These are phyloP conservation scores for Achroia grisella DNA, from an alignment of 1,140 invertebrate genomes.

Conservation along the genomic window DNA sequence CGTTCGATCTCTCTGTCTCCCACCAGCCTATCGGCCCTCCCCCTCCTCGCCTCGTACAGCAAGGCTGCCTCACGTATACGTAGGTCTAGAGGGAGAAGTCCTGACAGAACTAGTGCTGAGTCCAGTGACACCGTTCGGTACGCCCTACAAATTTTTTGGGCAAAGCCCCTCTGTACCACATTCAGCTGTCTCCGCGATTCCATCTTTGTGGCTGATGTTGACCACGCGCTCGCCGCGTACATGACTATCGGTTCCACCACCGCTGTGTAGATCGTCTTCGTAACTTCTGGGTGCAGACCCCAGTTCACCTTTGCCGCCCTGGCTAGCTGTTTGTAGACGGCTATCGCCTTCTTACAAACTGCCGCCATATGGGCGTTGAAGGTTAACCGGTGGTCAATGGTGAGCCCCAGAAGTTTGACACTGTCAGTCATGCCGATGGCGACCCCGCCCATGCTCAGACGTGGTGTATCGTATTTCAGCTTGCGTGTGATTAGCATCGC, in stretches of 20 bases:
- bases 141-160: conserved; percentile 3
- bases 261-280: conserved; percentile 1
- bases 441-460: no score
- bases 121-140: conserved; percentile 9
- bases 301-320: no score
- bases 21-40: background rate
- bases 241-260: conserved; percentile 3
- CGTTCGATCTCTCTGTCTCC: conserved; percentile 5
- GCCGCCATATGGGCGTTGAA: no score
- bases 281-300: conserved; percentile 4
- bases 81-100: conserved; percentile 13
- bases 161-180: conserved; percentile 6
- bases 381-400: no score
- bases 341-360: no score
- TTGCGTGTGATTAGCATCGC: no score
- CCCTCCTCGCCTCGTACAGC: conserved; percentile 6
- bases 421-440: no score
- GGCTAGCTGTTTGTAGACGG: no score
- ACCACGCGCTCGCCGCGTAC: conserved; percentile 9
- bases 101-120: conserved; percentile 6
- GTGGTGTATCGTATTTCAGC: no score
- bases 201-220: background rate
- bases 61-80: conserved; percentile 7
- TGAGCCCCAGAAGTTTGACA: no score
- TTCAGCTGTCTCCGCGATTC: background rate